Evolutionary conservation across 2,113 vertebrate genomes (phyloP), one percentile per base, ranked within the genome.

Genomic region (Petroica traversi): DNA sequence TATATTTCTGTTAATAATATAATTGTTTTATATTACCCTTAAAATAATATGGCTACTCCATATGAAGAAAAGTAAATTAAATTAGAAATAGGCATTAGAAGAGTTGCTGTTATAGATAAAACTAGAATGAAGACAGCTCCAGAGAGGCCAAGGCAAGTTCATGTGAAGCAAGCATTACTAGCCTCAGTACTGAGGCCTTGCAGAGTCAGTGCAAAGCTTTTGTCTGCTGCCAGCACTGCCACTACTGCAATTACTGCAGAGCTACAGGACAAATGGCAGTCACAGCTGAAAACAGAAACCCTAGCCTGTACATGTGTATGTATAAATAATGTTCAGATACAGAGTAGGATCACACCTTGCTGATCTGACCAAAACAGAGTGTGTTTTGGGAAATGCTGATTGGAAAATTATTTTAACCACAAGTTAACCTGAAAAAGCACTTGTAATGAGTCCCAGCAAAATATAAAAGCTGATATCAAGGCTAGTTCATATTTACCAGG

Each of bases 291-390:
- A 59, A 1, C 5, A 55, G 12, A 76, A 84, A 59, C 20, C 23
- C 4, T 46, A 29, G 5, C 5, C 8, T 45, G 8, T n/a, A 49
- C 3, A 15, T 7, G 29, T 29, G 12, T 4, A 4, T 6, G 2
- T 28, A 8, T 11, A 77, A 84, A 29, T 43, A 64, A 63, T 55
- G 64, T 14, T 2, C 16, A 41, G 13, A 11, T 26, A 14, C 14
- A 26, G 19, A 66, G 8, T 17, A 34, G 17, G 36, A 55, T 57
- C 9, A n/a, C 10, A 40, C 4, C 15, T 75, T 57, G 13, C 57
- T 71, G 61, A 58, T 20, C 31, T 8, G 2, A 59, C 12, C 15
- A 67, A 45, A 89, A 49, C 9, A 38, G 11, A 14, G 19, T 36
- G 19, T 5, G 25, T 40, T 64, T 67, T 94, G 36, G 57, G 52